Conservation (phyloP, 2,888 invertebrate genomes). For the Ceramica pisi region DNA sequence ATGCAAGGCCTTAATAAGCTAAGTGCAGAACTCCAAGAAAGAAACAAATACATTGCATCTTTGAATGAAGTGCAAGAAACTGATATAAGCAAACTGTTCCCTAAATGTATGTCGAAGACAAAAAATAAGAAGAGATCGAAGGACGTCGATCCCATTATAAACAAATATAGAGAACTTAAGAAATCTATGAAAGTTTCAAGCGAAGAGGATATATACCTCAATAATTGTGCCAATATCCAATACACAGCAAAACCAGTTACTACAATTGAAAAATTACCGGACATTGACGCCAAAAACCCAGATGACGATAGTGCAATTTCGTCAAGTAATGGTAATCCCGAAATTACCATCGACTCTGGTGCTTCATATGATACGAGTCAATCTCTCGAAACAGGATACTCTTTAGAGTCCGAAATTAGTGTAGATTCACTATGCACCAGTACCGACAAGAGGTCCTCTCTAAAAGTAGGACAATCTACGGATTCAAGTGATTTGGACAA, state of each 20-base stretch:
- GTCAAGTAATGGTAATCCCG: conserved; percentile 88
- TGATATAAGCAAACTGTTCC: conserved; percentile 86
- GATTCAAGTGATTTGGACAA: conserved; percentile 93
- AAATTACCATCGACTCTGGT: conserved; percentile 88
- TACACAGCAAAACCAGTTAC: conserved; percentile 79
- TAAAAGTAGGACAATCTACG: conserved; percentile 92
- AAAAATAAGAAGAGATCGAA: conserved; percentile 89
- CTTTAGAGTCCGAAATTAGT: conserved; percentile 90
- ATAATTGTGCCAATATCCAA: conserved; percentile 88
- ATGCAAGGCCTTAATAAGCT: conserved; percentile 90
- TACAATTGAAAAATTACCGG: conserved; percentile 81
- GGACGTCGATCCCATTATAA: conserved; percentile 88
- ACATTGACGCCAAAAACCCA: conserved; percentile 85
- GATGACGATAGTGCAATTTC: conserved; percentile 88
- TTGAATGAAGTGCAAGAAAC: conserved; percentile 89
- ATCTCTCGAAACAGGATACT: conserved; percentile 89
- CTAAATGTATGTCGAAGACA: conserved; percentile 88
- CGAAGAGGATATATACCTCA: conserved; percentile 85
- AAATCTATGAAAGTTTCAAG: conserved; percentile 87
- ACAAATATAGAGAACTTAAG: conserved; percentile 87
- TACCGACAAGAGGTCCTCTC: conserved; percentile 90
- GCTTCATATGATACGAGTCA: conserved; percentile 86
- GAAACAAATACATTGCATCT: conserved; percentile 90
- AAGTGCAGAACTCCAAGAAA: conserved; percentile 91
- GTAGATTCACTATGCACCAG: conserved; percentile 90